Evolutionary conservation across 2,797 vertebrate genomes (phyloP), one percentile per base, ranked within the genome.

Genomic region (Lacerta agilis): DNA sequence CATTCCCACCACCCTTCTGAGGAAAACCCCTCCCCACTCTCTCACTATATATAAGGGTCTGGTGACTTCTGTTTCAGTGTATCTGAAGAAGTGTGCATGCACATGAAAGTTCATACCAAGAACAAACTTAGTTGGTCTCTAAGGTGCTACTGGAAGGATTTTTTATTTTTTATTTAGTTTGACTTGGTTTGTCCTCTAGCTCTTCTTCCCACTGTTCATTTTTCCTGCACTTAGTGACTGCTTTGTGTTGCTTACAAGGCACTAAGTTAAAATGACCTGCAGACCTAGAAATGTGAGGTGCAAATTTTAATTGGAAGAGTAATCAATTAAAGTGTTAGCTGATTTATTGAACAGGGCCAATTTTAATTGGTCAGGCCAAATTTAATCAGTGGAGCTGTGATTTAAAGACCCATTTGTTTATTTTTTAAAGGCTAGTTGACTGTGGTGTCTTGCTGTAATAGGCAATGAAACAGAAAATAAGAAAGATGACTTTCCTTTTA

Each of bases 291-390:
- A 66, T 20, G 71, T 29, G 27, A 76, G 9, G 3, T 85, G 41
- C 58, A 85, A 84, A 64, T 5, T 80, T 88, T 80, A 88, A 75
- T 75, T 80, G 43, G 38, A 41, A 80, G 15, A 85, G 85, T 75
- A 85, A 84, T 85, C 82, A 84, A 67, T 88, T 80, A 85, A 75
- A 80, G 69, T n/a, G 66, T 49, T 29, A 79, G 25, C 55, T 85
- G 61, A 85, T 85, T 85, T 45, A 85, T 36, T 66, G 20, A 36
- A 77, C n/a, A 71, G 41, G n/a, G 23, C 82, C 49, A 71, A 49
- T 79, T 79, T 64, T 88, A 79, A 79, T 85, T 88, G 76, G 66
- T 79, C 66, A 85, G 69, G 77, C 55, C 82, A 85, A 80, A 75
- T 80, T 33, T 88, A 88, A 75, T 88, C 58, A 88, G n/a, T 17